phyloP scores from a whole-genome alignment of 2,888 invertebrate genomes.

The Dryococelus australis region DNA sequence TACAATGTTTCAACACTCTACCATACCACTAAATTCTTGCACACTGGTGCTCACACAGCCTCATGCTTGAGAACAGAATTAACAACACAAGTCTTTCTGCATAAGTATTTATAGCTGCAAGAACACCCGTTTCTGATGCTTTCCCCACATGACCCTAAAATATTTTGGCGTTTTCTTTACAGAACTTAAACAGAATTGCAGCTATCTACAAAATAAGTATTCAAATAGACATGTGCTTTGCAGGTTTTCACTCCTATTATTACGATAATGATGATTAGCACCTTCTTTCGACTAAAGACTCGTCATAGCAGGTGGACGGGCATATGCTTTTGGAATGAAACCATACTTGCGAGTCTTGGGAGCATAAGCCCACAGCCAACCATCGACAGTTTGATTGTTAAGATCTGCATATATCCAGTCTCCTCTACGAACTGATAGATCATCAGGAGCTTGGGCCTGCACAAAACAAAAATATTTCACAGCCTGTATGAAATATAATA shows the following conservation, averaged over 20 bases:
- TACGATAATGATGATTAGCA: background rate
- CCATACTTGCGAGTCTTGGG: conserved; percentile 92
- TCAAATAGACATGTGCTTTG: background rate
- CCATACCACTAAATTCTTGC: background rate
- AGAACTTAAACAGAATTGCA: background rate
- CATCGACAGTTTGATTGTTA: conserved; percentile 91
- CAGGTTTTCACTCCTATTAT: background rate
- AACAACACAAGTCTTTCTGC: background rate
- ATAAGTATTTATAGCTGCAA: background rate
- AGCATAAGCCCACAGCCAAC: conserved; percentile 95
- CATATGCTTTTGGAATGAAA: conserved; percentile 94
- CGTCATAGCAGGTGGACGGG: conserved; percentile 91
- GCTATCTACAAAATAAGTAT: background rate
- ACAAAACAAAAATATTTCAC: conserved; percentile 33
- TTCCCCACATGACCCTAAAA: background rate
- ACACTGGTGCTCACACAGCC: background rate
- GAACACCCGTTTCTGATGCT: background rate
- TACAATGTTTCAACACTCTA: background rate
- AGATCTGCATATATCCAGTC: conserved; percentile 97
- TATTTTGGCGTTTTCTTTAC: background rate
- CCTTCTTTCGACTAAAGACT: conserved; percentile 65
- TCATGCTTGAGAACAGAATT: background rate
- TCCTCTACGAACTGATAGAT: conserved; percentile 87
- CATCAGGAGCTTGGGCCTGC: conserved; percentile 90
- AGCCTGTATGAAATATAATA: too few relatives aligned